Base-by-base conservation (phyloP, 2,797 vertebrate species). In the Dallia pectoralis region DNA sequence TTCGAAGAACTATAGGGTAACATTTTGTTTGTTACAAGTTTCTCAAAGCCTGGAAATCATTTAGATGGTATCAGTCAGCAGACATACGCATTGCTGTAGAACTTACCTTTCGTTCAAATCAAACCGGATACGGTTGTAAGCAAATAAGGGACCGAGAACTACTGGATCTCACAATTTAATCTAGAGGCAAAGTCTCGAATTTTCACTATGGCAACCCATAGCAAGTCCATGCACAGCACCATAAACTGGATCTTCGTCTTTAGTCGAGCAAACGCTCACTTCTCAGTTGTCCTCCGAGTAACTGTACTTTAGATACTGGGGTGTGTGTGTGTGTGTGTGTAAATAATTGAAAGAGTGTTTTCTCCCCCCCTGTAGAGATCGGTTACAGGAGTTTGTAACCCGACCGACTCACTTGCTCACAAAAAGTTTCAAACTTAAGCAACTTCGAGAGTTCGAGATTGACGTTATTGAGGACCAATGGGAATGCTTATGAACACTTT, bases 381-480 rank as follows among this genome's bases (percentile, higher is more conserved):
- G 76, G 87, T 94, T 94, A 89, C 92, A 85, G 78, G 83, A 89
- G 87, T 89, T 89, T 71, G 93, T 87, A 93, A 93, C 87, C 73
- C 75, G 93, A 93, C 82, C n/a, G n/a, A n/a, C n/a, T n/a, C n/a
- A 87, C 92, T 89, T 79, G 82, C 79, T 88, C 62, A 80, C 82
- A 75, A 89, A 91, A 93, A 93, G 91, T 94, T 94, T 93, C 84
- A 93, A 94, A 94, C 91, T 89, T 90, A 83, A 89, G 72, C 75
- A 83, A 84, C 74, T 68, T 81, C 68, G 73, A 80, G 70, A 72
- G 80, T 61, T 14, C 16, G 48, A 73, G 91, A 94, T 84, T 91
- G 93, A 93, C 88, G 84, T 76, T 4, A 67, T 51, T 12, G 32
- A 66, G 59, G 77, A 25, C 93, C 92, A 94, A 93, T 94, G 71